A percentile compares a stretch with the other conserved stretches of the same genome.
Evolutionary conservation across 2,797 vertebrate species (phyloP).

Genomic region (Pangasius mekongensis): DNA sequence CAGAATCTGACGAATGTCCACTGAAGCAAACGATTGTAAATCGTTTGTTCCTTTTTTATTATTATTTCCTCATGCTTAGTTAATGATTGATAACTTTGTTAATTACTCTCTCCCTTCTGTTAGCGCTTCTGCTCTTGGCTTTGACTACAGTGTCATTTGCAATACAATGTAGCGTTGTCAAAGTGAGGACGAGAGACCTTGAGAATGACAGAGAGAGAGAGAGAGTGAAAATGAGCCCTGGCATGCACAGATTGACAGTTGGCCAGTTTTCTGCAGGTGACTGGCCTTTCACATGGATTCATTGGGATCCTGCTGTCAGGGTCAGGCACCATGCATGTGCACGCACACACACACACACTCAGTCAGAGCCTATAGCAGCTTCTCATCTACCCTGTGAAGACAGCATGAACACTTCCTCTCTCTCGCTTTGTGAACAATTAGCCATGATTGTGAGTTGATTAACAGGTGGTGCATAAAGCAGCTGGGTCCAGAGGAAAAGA

Average conservation of each 20-base stretch:
- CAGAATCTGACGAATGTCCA: background rate
- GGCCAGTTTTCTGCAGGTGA: constrained; percentile 17
- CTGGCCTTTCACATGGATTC: constrained; percentile 4
- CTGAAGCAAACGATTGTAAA: background rate
- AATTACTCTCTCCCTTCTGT: background rate
- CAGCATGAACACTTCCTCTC: constrained; percentile 11
- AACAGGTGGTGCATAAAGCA: constrained; percentile 42
- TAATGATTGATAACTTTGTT: background rate
- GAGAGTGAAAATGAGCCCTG: background rate
- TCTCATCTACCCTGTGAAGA: background rate
- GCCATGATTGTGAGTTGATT: constrained; percentile 41
- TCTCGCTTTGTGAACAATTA: constrained; percentile 30
- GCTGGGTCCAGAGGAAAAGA: constrained; percentile 22
- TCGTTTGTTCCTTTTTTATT: background rate
- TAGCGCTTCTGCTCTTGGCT: background rate
- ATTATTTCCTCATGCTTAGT: background rate
- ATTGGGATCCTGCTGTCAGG: constrained; percentile 22
- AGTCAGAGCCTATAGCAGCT: background rate
- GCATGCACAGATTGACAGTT: background rate
- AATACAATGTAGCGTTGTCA: background rate
- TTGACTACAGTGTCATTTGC: background rate
- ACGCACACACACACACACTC: background rate
- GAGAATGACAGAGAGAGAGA: too few relatives aligned
- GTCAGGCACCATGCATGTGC: background rate
- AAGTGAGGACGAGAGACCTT: background rate